Conservation (phyloP, 2,113 vertebrate species). For the Sylvia atricapilla region DNA sequence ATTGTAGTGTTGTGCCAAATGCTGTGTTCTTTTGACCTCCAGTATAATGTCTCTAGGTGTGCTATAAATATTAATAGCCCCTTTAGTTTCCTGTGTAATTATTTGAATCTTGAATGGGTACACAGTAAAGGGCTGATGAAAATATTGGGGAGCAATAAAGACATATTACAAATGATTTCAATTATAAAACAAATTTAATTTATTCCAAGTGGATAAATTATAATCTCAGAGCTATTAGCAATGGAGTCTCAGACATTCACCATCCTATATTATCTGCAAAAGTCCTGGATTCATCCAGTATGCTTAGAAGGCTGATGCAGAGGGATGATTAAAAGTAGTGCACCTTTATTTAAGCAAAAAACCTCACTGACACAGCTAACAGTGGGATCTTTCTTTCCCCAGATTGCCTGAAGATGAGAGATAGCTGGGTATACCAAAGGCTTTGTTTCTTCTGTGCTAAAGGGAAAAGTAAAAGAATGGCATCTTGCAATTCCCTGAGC, state of each 20-base stretch:
- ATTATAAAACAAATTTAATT: not conserved
- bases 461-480: not conserved
- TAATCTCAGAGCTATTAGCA: not conserved
- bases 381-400: not conserved
- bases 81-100: not conserved
- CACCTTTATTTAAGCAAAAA: not conserved
- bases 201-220: not conserved
- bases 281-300: not conserved
- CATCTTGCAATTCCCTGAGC: rapidly evolving
- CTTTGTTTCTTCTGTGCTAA: not conserved
- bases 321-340: not conserved
- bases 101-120: not conserved
- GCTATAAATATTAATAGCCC: slow-evolving; percentile 1
- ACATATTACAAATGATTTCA: not conserved
- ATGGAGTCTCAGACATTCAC: not conserved
- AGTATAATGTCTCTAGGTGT: not conserved
- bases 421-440: not conserved
- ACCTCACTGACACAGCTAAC: not conserved
- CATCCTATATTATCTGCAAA: not conserved
- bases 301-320: not conserved
- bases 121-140: not conserved
- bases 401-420: not conserved
- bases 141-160: not conserved
- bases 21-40: not conserved
- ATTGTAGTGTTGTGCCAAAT: not conserved